Base-by-base conservation (phyloP, 1,140 invertebrate species). In the Eubasilissa regina region DNA sequence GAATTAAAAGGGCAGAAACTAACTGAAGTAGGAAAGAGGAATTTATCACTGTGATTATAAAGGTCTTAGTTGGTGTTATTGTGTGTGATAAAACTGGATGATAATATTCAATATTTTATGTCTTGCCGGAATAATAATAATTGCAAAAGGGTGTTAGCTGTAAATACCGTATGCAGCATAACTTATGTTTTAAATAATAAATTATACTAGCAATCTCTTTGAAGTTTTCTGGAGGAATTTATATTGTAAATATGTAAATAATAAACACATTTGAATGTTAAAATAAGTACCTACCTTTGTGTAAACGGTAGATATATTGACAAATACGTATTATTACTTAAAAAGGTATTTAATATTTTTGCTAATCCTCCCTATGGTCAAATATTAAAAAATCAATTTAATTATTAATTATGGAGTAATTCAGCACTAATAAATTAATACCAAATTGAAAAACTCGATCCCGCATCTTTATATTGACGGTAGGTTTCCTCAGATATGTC, bases 1-100 rank as follows among this genome's bases (percentile, higher is more conserved):
- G 81, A 82, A 82, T 82, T 82, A 82, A 82, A 82, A 82, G 81
- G 81, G 81, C 81, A 82, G 81, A 80, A 82, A 82, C 81, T 80
- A 82, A 78, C 75, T 82, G 81, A 82, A 82, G 81, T 80, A 78
- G 58, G 81, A 82, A 82, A 82, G 78, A 78, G 81, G 78, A 82
- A 82, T 82, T 82, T 82, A 82, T 82, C 81, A 82, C 81, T 72
- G 62, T 80, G 81, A 82, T 82, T 82, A 82, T 80, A 80, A 82
- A 82, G 81, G 81, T 82, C 81, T 82, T 80, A 81, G 77, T 77
- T 35, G 66, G 75, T 82, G 78, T 80, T 82, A 80, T 80, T 80
- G 81, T 82, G 78, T 75, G 77, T 58, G 80, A 82, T 82, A 82
- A 82, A 82, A 82, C 80, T 74, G 77, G 74, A 82, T 82, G 77